Evolutionary conservation across 2,113 vertebrate species (phyloP).

Genomic region (Pavo muticus): DNA sequence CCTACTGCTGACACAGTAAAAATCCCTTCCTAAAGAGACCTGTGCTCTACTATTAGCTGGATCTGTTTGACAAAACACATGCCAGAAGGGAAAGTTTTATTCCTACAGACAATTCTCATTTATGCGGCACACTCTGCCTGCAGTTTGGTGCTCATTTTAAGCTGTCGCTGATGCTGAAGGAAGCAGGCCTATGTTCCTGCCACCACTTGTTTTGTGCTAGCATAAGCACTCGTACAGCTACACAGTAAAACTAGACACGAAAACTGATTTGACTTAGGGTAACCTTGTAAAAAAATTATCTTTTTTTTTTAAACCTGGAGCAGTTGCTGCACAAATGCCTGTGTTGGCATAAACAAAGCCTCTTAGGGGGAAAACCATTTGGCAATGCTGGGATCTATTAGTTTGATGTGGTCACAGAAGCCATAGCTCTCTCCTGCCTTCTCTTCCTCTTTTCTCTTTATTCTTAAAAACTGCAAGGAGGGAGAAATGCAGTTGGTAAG

Average conservation of each 20-base stretch:
- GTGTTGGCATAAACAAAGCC: neutral
- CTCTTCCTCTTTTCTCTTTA: neutral
- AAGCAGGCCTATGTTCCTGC: neutral
- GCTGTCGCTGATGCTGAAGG: neutral
- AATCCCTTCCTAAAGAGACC: neutral
- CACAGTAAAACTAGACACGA: neutral
- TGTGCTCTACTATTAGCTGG: neutral
- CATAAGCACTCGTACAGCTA: neutral
- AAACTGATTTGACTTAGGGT: neutral
- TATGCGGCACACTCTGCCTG: neutral
- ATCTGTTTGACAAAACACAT: neutral
- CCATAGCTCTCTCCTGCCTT: neutral
- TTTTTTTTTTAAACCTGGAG: neutral
- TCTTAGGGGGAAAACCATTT: neutral
- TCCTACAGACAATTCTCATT: neutral
- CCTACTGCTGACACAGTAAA: neutral
- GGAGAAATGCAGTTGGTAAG: neutral
- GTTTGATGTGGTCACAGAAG: neutral
- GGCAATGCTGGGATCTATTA: neutral
- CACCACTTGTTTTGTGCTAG: neutral
- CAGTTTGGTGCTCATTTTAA: neutral
- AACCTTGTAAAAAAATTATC: neutral
- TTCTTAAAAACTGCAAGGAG: neutral
- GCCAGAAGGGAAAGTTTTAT: neutral
- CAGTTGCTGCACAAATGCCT: neutral